These are phyloP conservation scores for Poecilus cupreus DNA, from an alignment of 2,888 invertebrate species.

Conservation along the genomic window DNA sequence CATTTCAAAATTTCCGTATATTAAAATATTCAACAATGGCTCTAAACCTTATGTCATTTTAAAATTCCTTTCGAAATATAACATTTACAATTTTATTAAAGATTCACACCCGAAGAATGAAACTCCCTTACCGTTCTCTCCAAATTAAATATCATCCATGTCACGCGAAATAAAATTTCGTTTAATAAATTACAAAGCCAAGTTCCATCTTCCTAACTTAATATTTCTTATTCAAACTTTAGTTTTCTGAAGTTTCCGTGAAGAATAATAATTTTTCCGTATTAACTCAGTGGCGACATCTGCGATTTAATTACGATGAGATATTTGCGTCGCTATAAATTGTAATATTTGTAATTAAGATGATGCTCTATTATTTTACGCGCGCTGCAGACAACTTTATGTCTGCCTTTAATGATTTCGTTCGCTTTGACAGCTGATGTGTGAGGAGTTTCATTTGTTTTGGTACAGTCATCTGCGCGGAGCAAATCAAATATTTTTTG, in stretches of 20 bases:
- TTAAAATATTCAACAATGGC: no score
- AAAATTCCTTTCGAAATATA: not conserved
- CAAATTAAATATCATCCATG: conserved; percentile 17
- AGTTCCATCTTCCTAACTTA: not conserved
- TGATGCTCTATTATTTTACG: not conserved
- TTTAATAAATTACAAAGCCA: conserved; percentile 16
- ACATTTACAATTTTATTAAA: conserved; percentile 2
- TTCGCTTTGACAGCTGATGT: not conserved
- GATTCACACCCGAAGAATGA: not conserved
- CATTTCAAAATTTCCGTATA: no score
- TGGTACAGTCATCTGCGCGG: no score
- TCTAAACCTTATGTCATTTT: not conserved
- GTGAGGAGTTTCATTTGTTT: no score
- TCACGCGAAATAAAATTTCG: conserved; percentile 34
- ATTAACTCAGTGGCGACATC: conserved; percentile 14
- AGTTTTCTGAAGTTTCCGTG: conserved; percentile 3
- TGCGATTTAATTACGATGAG: conserved; percentile 15
- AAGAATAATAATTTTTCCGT: conserved; percentile 44
- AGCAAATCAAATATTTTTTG: no score
- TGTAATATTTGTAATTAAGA: not conserved
- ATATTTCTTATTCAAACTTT: conserved; percentile 29
- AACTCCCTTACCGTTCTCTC: not conserved
- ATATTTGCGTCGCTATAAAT: not conserved
- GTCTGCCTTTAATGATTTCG: not conserved
- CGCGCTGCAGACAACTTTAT: not conserved